Conservation (phyloP, 2,888 invertebrate genomes). For the Lathronympha strigana region DNA sequence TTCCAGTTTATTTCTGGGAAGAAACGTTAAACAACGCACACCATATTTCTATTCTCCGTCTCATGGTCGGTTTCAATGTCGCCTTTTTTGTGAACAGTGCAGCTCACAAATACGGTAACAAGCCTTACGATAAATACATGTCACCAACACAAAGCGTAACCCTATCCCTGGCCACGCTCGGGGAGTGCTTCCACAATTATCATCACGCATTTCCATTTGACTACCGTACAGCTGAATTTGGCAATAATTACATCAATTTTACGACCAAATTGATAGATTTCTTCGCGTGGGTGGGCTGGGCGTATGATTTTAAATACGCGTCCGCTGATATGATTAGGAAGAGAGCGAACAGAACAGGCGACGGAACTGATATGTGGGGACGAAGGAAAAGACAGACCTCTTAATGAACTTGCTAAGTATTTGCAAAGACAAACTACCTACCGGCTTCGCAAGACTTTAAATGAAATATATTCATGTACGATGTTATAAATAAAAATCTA, state of each 20-base stretch:
- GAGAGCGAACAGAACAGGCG: constrained; percentile 11
- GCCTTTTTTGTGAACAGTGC: constrained; percentile 3
- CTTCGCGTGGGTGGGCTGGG: neutral
- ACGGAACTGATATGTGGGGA: constrained; percentile 12
- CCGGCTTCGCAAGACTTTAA: no score
- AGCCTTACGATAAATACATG: constrained; percentile 7
- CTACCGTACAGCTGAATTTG: neutral
- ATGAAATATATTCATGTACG: no score
- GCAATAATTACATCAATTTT: neutral
- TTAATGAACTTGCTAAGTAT: no score
- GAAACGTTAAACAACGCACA: neutral
- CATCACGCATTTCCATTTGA: constrained; percentile 18
- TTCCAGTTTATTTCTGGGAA: neutral
- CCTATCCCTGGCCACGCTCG: no score
- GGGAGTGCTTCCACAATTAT: constrained; percentile 9
- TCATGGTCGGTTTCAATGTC: neutral
- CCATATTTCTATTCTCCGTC: neutral
- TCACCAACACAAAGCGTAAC: no score
- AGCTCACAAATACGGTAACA: constrained; percentile 1
- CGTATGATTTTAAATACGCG: neutral
- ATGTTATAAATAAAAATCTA: no score
- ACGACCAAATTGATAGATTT: neutral
- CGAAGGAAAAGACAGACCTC: neutral
- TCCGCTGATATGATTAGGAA: neutral
- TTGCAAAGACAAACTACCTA: no score